Base-by-base conservation (phyloP, 92 coral and sea anemone species). In the Phymanthus crucifer region DNA sequence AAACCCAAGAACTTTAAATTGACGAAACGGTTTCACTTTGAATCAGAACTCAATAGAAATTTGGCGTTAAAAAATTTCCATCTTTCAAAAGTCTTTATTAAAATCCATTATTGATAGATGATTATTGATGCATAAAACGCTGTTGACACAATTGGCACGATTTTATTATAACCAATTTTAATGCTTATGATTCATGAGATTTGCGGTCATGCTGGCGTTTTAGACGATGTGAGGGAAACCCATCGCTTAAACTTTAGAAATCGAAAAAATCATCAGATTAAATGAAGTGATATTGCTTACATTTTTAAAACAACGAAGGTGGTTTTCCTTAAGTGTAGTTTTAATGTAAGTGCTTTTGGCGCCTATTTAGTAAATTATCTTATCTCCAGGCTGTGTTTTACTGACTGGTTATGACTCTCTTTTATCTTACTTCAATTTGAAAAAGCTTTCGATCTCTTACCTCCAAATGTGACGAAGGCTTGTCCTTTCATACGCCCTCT, bases 381-480 rank as follows among this genome's bases (percentile, higher is more conserved):
- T 54, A 24, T 54, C 64, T 54, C 64, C 6, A 1, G 6, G 64
- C 10, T 24, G 27, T 19, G 6, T 21, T 21, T 54, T 21, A 21
- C 26, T 54, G 64, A 4, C n/a, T n/a, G n/a, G n/a, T n/a, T n/a
- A 21, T 21, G 21, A 21, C 27, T 21, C 0, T 3, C 11, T 24
- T 21, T 54, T 29, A 1, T 24, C 8, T 18, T 29, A 6, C 29
- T 27, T 9, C 23, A 54, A 13, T 27, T 54, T 54, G 21, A 14
- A 16, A 14, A n/a, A 61, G 6, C 57, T 74, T 47, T 24, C 14
- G 17, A 6, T 14, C n/a, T n/a, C 52, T 18, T 38, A 95, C 99
- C 94, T 86, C 89, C 89, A 79, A 95, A 82, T 3, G 95, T 93
- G 18, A 95, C 94, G 76, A 95, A 95, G 36, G 99, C 99, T 72